A percentile compares a stretch with the other conserved stretches of the same genome.
Evolutionary conservation across 2,113 vertebrate species (phyloP).

Genomic region (Chaetodon trifascialis): DNA sequence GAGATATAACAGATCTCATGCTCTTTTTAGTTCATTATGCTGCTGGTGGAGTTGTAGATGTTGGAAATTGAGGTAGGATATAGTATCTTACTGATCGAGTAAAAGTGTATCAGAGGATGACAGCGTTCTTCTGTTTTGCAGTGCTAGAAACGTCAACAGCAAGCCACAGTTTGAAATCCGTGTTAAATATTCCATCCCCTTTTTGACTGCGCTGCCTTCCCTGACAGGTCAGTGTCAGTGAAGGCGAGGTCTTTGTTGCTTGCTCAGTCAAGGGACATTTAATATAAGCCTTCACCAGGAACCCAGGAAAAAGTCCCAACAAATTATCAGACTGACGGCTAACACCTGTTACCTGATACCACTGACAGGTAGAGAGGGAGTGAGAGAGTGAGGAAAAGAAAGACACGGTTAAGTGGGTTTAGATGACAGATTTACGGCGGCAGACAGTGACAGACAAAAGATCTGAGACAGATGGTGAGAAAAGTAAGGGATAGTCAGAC

Average conservation of each 20-base stretch:
- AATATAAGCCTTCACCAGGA: background rate
- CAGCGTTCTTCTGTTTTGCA: background rate
- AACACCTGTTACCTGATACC: constrained; percentile 47
- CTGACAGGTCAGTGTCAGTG: background rate
- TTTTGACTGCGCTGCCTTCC: background rate
- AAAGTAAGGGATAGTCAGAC: constrained; percentile 30
- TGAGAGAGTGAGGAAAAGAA: constrained; percentile 8
- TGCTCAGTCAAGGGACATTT: constrained; percentile 15
- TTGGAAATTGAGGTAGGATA: constrained; percentile 3
- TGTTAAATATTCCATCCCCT: background rate
- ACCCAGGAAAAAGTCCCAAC: background rate
- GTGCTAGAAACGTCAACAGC: background rate
- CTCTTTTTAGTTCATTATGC: constrained; percentile 58
- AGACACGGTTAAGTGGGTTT: constrained; percentile 33
- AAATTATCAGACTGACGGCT: constrained; percentile 43
- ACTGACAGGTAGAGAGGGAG: constrained; percentile 32
- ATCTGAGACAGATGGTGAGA: constrained; percentile 36
- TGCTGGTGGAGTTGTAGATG: constrained; percentile 20
- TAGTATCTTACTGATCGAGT: constrained; percentile 3
- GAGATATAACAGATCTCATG: constrained; percentile 56
- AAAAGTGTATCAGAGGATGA: background rate
- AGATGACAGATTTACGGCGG: constrained; percentile 40
- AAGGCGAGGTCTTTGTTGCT: background rate
- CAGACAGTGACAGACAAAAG: constrained; percentile 48
- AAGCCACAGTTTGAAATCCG: background rate